Percentiles rank a stretch among this genome's conserved stretches.
phyloP scores from a whole-genome alignment of 2,797 vertebrate species.

The Cyprinodon diabolis region DNA sequence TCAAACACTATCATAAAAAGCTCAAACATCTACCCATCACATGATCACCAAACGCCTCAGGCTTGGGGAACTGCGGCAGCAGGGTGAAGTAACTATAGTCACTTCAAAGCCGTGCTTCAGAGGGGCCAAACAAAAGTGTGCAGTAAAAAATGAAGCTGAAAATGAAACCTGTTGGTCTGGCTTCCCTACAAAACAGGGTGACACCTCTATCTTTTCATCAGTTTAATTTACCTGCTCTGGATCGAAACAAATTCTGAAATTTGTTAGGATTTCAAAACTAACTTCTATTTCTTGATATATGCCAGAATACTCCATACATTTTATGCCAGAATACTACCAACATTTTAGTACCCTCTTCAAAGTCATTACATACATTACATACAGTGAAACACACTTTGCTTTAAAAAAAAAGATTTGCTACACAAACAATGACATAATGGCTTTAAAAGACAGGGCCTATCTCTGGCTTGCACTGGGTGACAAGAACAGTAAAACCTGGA shows the following conservation, averaged over 20 bases:
- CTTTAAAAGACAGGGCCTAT: background rate
- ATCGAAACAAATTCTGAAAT: background rate
- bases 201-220: background rate
- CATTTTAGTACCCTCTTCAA: background rate
- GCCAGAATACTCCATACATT: background rate
- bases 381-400: background rate
- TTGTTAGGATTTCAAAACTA: background rate
- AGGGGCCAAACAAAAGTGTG: conserved; percentile 17
- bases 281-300: background rate
- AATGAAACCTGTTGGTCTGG: conserved; percentile 26
- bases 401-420: background rate
- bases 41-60: conserved; percentile 30
- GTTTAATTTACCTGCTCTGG: background rate
- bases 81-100: conserved; percentile 48
- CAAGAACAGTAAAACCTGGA: background rate
- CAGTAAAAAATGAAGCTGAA: conserved; percentile 27
- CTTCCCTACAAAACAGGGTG: background rate
- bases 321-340: background rate
- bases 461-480: background rate
- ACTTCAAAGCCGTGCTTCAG: conserved; percentile 48
- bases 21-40: conserved; percentile 20
- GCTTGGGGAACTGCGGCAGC: conserved; percentile 16
- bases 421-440: background rate
- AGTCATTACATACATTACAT: background rate
- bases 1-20: background rate